phyloP scores from a whole-genome alignment of 2,888 invertebrate genomes.

The Thera obeliscata region DNA sequence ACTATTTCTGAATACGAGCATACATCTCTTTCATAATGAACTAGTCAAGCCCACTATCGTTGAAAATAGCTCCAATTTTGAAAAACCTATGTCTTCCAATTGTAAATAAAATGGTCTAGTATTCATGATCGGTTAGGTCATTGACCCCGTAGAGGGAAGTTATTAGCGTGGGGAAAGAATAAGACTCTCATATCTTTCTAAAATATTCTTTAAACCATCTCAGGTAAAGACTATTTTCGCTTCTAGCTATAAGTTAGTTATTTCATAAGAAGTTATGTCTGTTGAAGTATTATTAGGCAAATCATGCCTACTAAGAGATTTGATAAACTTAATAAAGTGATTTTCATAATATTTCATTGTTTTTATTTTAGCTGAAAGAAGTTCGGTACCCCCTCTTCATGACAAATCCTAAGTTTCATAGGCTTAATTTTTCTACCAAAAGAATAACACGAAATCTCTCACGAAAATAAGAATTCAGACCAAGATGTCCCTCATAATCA shows the following conservation, averaged over 20 bases:
- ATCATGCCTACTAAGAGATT: constrained; percentile 29
- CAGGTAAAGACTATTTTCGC: not conserved
- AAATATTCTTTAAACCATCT: not conserved
- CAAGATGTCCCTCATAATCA: constrained; percentile 18
- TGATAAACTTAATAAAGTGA: constrained; percentile 19
- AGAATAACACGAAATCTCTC: too few relatives aligned
- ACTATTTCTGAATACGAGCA: constrained; percentile 3
- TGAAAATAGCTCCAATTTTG: not conserved
- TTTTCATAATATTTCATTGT: constrained; percentile 6
- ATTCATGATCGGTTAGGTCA: too few relatives aligned
- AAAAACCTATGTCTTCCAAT: not conserved
- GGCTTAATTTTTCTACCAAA: too few relatives aligned
- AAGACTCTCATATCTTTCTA: not conserved
- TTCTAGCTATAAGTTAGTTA: constrained; percentile 20
- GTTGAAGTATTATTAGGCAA: constrained; percentile 33
- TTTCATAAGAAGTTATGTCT: constrained; percentile 2
- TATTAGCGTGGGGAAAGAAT: not conserved
- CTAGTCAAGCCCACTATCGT: not conserved
- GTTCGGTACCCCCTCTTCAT: too few relatives aligned
- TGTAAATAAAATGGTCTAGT: not conserved
- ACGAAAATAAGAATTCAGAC: not conserved
- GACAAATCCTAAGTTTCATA: too few relatives aligned
- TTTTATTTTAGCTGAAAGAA: not conserved
- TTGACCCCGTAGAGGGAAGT: not conserved
- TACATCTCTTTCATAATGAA: not conserved